Evolutionary conservation across 2,797 vertebrate species (phyloP), one percentile per base, ranked within the genome.

Genomic region (Sorex maritimensis): DNA sequence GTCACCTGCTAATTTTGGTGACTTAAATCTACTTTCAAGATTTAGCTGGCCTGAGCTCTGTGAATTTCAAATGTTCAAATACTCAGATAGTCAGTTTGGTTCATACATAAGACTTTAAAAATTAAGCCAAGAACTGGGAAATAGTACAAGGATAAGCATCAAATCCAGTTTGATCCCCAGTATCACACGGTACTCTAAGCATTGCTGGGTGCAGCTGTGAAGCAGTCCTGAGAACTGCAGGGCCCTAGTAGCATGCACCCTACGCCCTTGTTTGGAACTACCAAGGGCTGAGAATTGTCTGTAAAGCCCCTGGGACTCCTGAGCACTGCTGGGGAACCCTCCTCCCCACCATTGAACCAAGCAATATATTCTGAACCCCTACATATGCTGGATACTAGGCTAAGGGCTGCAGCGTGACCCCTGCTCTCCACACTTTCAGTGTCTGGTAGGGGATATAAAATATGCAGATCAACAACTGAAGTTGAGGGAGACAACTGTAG

Each of bases 21-120:
- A 84, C 94, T 91, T 80, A 23, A 87, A 87, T 87, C 61, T 95
- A n/a, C 41, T 91, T 80, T 80, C 69, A 92, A 88, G 30, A 30
- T 52, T 92, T 88, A 81, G 49, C 12, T 55, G 28, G 23, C 86
- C 69, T 84, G 77, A 90, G 26, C 21, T 79, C 81, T 92, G 86
- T 82, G 83, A 81, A 80, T 95, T 94, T 95, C 72, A 92, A 81
- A 49, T 65, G 82, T 49, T 90, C 15, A 92, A 81, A 49, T 69
- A 79, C 38, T 90, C 15, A 73, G 38, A 28, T 28, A 87, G 49
- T 77, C 65, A 85, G 30, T 81, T 91, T 94, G 68, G 46, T 34
- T 79, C 85, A 74, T 69, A 77, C 10, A 73, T 71, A 68, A 90
- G 44, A 79, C 61, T 75, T 96, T 52, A 86, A 77, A 73, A 61